Evolutionary conservation across 1,140 invertebrate genomes (phyloP).

Genomic region (Anastatus disparis): DNA sequence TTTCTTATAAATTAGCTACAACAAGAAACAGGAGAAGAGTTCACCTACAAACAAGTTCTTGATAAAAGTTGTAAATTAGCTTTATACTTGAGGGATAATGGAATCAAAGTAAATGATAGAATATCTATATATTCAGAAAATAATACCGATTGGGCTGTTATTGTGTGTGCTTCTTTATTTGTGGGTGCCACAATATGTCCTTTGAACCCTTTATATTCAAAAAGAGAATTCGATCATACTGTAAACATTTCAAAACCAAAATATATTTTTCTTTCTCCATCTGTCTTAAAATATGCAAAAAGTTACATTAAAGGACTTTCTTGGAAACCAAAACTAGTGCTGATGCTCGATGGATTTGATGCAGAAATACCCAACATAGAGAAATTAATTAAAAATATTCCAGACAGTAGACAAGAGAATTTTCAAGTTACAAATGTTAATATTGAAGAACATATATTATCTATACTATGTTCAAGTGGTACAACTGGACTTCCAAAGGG

Average conservation of each 20-base stretch:
- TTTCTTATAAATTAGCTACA: conserved; percentile 62
- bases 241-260: conserved; percentile 67
- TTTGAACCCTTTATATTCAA: conserved; percentile 49
- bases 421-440: conserved; percentile 49
- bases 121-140: conserved; percentile 74
- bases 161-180: conserved; percentile 68
- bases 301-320: conserved; percentile 39
- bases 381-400: conserved; percentile 34
- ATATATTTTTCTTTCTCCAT: conserved; percentile 57
- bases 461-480: conserved; percentile 72
- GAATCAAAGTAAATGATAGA: conserved; percentile 67
- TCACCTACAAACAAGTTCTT: conserved; percentile 63
- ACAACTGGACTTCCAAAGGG: conserved; percentile 83
- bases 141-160: conserved; percentile 68
- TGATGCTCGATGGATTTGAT: conserved; percentile 36
- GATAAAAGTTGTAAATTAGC: conserved; percentile 63
- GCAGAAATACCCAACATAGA: conserved; percentile 36
- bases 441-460: conserved; percentile 56
- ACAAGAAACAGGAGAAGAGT: conserved; percentile 62
- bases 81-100: conserved; percentile 61
- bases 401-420: conserved; percentile 8
- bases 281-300: conserved; percentile 22
- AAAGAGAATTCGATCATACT: conserved; percentile 64
- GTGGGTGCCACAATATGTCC: conserved; percentile 71
- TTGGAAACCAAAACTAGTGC: conserved; percentile 46